Percentiles rank a stretch among this genome's conserved stretches.
phyloP scores from a whole-genome alignment of 2,888 invertebrate genomes.

The Hesperia comma region DNA sequence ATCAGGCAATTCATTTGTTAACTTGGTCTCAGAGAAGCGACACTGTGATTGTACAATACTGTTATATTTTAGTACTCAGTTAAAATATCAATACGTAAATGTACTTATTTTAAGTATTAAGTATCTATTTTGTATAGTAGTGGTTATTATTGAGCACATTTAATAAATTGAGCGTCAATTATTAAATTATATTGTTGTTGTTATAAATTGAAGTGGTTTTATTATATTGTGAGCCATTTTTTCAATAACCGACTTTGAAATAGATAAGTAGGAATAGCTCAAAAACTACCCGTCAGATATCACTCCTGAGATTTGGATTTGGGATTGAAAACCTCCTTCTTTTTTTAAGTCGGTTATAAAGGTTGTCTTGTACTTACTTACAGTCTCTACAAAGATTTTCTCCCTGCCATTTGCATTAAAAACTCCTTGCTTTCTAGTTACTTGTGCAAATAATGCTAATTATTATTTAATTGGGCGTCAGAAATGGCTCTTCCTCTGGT shows the following conservation, averaged over 20 bases:
- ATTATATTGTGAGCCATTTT: background rate
- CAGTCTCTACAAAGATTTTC: no score
- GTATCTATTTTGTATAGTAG: slow-evolving; percentile 17
- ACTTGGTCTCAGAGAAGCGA: background rate
- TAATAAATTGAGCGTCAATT: slow-evolving; percentile 14
- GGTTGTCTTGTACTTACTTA: no score
- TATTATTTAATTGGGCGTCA: slow-evolving; percentile 65
- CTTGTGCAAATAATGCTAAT: background rate
- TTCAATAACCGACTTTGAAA: no score
- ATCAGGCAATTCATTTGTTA: background rate
- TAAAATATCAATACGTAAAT: background rate
- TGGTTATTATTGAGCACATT: slow-evolving; percentile 21
- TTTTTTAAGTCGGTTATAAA: no score
- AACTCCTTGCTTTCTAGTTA: no score
- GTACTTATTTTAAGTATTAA: slow-evolving; percentile 18
- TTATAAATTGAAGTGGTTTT: slow-evolving; percentile 13
- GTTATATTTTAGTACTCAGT: background rate
- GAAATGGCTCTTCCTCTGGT: slow-evolving; percentile 67
- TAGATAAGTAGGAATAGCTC: no score
- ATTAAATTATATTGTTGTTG: slow-evolving; percentile 29
- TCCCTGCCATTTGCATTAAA: no score
- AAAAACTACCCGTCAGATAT: no score
- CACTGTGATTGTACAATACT: background rate
- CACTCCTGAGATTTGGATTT: no score
- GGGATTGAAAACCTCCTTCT: no score